These are phyloP conservation scores for Halocaridina rubra DNA, from an alignment of 2,888 invertebrate species.

Conservation along the genomic window DNA sequence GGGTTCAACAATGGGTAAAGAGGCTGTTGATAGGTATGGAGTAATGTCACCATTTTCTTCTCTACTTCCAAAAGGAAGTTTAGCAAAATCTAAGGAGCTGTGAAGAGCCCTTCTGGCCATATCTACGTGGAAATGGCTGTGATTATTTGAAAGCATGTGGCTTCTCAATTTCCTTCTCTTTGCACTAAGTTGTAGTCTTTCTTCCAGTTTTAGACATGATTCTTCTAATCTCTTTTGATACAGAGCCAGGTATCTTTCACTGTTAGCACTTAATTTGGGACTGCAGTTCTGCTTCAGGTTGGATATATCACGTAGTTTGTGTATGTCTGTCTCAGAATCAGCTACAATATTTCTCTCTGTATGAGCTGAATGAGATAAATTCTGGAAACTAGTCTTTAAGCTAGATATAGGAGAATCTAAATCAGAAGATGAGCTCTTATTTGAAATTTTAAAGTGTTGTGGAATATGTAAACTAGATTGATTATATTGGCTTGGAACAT, in stretches of 20 bases:
- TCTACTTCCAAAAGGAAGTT: slow-evolving; percentile 23
- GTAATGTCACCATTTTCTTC: background rate
- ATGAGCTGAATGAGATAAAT: background rate
- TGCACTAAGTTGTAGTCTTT: slow-evolving; percentile 29
- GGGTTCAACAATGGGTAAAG: slow-evolving; percentile 17
- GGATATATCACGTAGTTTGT: too few relatives aligned
- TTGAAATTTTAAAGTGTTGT: background rate
- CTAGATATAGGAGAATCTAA: slow-evolving; percentile 35
- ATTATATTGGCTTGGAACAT: slow-evolving; percentile 4
- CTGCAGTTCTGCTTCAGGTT: too few relatives aligned
- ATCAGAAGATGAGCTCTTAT: slow-evolving; percentile 34
- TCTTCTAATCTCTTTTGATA: slow-evolving; percentile 37
- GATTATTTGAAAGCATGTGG: slow-evolving; percentile 27
- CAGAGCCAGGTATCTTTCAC: slow-evolving; percentile 25
- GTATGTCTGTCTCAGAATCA: background rate
- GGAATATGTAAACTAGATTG: background rate
- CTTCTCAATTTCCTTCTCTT: slow-evolving; percentile 24
- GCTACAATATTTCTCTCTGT: background rate
- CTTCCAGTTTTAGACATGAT: slow-evolving; percentile 39
- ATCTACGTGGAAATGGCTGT: slow-evolving; percentile 13
- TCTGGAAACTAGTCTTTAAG: slow-evolving; percentile 2
- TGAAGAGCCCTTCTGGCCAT: slow-evolving; percentile 17
- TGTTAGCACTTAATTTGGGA: background rate
- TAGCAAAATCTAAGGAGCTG: slow-evolving; percentile 29
- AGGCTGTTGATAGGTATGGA: slow-evolving; percentile 28